Evolutionary conservation across 2,113 vertebrate species (phyloP).

Genomic region (Orthonyx spaldingii): DNA sequence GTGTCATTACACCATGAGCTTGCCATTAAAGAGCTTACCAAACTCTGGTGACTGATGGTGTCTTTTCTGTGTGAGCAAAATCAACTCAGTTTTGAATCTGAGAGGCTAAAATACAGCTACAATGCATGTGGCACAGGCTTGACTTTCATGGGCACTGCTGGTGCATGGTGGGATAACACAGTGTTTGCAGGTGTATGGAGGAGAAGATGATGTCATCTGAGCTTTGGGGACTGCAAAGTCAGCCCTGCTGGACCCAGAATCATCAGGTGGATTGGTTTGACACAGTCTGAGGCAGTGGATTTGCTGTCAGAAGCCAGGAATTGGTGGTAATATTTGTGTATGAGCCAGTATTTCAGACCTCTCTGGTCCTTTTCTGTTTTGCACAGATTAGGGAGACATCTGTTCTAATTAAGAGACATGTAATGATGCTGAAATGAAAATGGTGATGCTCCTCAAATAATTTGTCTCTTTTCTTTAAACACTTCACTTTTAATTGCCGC

Average conservation of each 20-base stretch:
- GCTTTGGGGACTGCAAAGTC: not conserved
- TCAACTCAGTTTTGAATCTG: not conserved
- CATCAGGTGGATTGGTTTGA: not conserved
- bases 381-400: not conserved
- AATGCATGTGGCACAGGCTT: not conserved
- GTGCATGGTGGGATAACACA: rapidly evolving
- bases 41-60: not conserved
- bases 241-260: not conserved
- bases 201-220: not conserved
- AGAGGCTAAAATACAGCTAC: not conserved
- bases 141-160: not conserved
- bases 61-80: constrained; percentile 13
- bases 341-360: not conserved
- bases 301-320: not conserved
- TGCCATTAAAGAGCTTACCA: constrained; percentile 71
- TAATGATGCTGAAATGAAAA: not conserved
- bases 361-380: not conserved
- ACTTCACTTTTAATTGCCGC: not conserved
- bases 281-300: not conserved
- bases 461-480: constrained; percentile 11
- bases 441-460: not conserved
- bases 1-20: constrained; percentile 32
- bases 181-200: not conserved
- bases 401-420: not conserved
- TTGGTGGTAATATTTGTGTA: not conserved